Base-by-base conservation (phyloP, 2,888 invertebrate species). In the Acronicta leporina region DNA sequence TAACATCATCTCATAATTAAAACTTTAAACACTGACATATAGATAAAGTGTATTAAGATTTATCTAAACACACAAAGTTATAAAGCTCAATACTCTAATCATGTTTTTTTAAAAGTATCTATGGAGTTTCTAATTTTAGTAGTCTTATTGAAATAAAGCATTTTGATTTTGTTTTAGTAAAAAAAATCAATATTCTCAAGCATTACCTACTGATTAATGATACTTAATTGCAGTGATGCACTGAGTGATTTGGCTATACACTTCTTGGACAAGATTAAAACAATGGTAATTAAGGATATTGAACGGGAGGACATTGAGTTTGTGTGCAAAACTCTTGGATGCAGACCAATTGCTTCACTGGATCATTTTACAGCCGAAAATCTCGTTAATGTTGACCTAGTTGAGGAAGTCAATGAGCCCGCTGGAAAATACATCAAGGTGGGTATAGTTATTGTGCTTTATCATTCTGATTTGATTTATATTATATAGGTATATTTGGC, bases 251-350 rank as follows among this genome's bases (percentile, higher is more conserved):
- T 99, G 82, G 99, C 99, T 0, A 95, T 99, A 77, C 99, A 99
- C 89, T 99, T 99, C 94, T 95, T 99, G 76, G 99, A 99, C 86
- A 99, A 99, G 95, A 98, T 99, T 89, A 99, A 99, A 91, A 98
- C 99, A 55, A 97, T 99, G 97, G 99, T 99, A 1, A 96, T 99
- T 52, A 99, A 99, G 90, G 99, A 99, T 86, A 96, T 99, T 58
- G 99, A 99, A 90, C 96, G 99, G 53, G 99, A 99, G 88, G 99
- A 99, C 82, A 98, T 99, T 76, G 98, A 99, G 84, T 99, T 99
- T 90, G 97, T 99, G 16, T 99, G 99, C 93, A 99, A 99, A 95
- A 98, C 98, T 7, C 93, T 99, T 27, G 97, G 97, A 25, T 99
- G 99, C 87, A 96, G 99, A 50, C 99, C 99, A 0, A 98, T 99